phyloP scores from a whole-genome alignment of 2,113 vertebrate genomes.

The Melanostigma gelatinosum region DNA sequence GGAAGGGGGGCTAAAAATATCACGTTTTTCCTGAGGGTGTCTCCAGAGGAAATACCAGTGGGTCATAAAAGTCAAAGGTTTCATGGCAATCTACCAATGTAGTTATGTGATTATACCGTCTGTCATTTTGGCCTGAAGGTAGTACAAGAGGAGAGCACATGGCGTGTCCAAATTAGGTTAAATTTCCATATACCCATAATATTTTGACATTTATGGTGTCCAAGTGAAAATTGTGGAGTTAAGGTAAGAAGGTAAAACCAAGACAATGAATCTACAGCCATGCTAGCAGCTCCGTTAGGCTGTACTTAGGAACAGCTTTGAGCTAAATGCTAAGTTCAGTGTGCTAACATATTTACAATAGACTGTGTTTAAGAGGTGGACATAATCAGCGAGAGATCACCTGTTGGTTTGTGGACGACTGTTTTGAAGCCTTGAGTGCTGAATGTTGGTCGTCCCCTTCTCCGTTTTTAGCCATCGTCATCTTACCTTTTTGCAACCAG shows the following conservation, averaged over 20 bases:
- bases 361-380: background rate
- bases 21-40: slow-evolving; percentile 32
- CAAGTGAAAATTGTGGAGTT: background rate
- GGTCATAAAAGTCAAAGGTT: slow-evolving; percentile 6
- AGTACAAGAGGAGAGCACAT: background rate
- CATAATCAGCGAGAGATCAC: background rate
- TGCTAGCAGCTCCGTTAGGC: background rate
- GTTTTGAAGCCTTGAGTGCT: background rate
- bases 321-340: background rate
- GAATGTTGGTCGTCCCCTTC: background rate
- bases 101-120: background rate
- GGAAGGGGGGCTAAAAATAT: slow-evolving; percentile 11
- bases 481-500: background rate
- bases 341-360: background rate
- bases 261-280: background rate
- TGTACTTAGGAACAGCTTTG: background rate
- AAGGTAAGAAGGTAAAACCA: background rate
- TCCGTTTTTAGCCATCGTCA: background rate
- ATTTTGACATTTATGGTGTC: background rate
- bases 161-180: background rate
- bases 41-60: slow-evolving; percentile 34
- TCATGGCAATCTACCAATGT: background rate
- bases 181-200: background rate
- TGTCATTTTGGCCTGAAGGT: slow-evolving; percentile 4
- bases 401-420: background rate